These are phyloP conservation scores for Drosophila pallidifrons DNA, from an alignment of 1,140 invertebrate species.

Conservation along the genomic window DNA sequence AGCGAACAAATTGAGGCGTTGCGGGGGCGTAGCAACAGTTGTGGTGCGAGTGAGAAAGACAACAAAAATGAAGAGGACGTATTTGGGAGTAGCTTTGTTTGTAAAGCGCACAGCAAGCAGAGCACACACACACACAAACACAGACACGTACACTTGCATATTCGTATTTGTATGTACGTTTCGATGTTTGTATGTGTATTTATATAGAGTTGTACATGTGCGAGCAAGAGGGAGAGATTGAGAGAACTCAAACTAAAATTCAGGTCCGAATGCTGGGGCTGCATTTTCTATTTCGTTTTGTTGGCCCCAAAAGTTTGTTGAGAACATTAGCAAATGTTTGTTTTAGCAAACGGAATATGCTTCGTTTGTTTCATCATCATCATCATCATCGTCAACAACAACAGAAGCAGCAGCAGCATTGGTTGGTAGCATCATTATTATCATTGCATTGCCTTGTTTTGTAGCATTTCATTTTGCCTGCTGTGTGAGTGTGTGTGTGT, in stretches of 20 bases:
- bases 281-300: slow-evolving; percentile 61
- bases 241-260: slow-evolving; percentile 41
- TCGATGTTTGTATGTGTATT: slow-evolving; percentile 2
- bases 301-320: slow-evolving; percentile 73
- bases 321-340: slow-evolving; percentile 82
- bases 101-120: slow-evolving; percentile 54
- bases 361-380: slow-evolving; percentile 71
- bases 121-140: slow-evolving; percentile 6
- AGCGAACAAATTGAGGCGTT: slow-evolving; percentile 6
- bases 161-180: neutral
- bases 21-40: slow-evolving; percentile 1
- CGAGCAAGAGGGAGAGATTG: slow-evolving; percentile 25
- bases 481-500: slow-evolving; percentile 22
- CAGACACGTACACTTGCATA: neutral
- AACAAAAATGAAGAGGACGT: slow-evolving; percentile 41
- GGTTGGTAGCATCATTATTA: slow-evolving; percentile 29
- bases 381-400: slow-evolving; percentile 7
- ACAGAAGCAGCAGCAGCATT: neutral
- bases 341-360: slow-evolving; percentile 77
- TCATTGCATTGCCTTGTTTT: slow-evolving; percentile 51
- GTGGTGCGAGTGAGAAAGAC: slow-evolving; percentile 31
- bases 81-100: slow-evolving; percentile 63
- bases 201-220: slow-evolving; percentile 36
- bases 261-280: slow-evolving; percentile 32
- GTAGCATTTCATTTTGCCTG: slow-evolving; percentile 52